phyloP scores from a whole-genome alignment of 2,113 vertebrate genomes.

The Nerophis ophidion region DNA sequence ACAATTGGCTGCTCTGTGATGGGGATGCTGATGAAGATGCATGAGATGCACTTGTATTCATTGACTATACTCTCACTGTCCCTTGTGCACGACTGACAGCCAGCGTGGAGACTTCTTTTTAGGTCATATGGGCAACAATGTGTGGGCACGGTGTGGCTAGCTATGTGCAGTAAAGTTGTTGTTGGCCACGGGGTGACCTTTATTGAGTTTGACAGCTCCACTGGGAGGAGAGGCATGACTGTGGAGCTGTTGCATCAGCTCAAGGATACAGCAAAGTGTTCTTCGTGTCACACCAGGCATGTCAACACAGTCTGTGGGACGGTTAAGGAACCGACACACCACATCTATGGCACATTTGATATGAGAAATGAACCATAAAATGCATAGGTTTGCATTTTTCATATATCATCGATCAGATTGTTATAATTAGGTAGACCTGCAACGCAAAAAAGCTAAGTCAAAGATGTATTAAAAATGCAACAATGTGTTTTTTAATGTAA shows the following conservation, averaged over 20 bases:
- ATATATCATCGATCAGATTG: too few relatives aligned
- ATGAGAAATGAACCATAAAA: background rate
- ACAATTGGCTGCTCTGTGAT: too few relatives aligned
- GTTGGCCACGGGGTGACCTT: constrained; percentile 5
- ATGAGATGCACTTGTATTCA: too few relatives aligned
- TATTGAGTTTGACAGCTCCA: constrained; percentile 12
- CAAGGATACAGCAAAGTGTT: background rate
- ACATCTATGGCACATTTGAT: background rate
- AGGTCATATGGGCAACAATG: background rate
- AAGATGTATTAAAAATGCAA: too few relatives aligned
- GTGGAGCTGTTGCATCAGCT: background rate
- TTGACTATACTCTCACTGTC: too few relatives aligned
- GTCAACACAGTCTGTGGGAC: constrained; percentile 5
- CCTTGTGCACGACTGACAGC: background rate
- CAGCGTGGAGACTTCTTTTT: background rate
- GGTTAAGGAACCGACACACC: background rate
- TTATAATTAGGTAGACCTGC: too few relatives aligned
- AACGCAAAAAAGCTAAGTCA: too few relatives aligned
- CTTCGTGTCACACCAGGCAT: background rate
- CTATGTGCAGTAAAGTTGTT: constrained; percentile 7
- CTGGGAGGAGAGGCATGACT: constrained; percentile 1
- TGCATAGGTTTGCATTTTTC: background rate
- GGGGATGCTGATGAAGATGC: too few relatives aligned
- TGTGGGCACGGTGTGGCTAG: background rate
- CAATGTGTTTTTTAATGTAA: too few relatives aligned